A percentile compares a stretch with the other conserved stretches of the same genome.
phyloP scores from a whole-genome alignment of 2,113 vertebrate genomes.

The Pyxicephalus adspersus region DNA sequence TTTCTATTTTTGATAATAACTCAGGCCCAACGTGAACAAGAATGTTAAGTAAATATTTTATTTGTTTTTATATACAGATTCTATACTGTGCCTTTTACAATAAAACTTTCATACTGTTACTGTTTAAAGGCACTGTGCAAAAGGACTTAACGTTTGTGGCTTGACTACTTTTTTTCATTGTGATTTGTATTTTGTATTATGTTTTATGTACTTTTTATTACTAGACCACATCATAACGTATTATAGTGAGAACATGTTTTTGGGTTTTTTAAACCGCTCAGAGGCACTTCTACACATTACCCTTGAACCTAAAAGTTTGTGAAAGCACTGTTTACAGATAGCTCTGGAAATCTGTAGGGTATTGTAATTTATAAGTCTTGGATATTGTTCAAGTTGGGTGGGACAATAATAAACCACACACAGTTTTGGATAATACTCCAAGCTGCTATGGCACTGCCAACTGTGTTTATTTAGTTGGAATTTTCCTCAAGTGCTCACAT shows the following conservation, averaged over 20 bases:
- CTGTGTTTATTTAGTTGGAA: too few species aligned
- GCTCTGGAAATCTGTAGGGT: too few species aligned
- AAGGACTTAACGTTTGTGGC: slow-evolving; percentile 55
- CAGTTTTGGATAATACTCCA: not conserved
- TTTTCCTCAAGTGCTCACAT: too few species aligned
- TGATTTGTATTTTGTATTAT: not conserved
- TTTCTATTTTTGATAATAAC: slow-evolving; percentile 24
- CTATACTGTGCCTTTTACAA: slow-evolving; percentile 4
- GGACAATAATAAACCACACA: not conserved
- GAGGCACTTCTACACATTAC: not conserved
- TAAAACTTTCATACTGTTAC: slow-evolving; percentile 41
- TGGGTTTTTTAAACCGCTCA: not conserved
- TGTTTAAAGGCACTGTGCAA: slow-evolving; percentile 56
- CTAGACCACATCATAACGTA: not conserved
- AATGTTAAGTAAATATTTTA: slow-evolving; percentile 60
- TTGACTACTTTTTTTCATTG: slow-evolving; percentile 62
- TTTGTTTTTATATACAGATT: slow-evolving; percentile 32
- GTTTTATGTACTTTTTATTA: slow-evolving; percentile 12
- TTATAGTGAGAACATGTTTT: slow-evolving; percentile 9
- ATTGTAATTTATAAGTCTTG: too few species aligned
- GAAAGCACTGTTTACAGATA: not conserved
- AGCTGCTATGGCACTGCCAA: too few species aligned
- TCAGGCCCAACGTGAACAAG: slow-evolving; percentile 57
- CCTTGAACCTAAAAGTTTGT: not conserved
- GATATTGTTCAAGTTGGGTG: too few species aligned